phyloP scores from a whole-genome alignment of 1,140 invertebrate species.

The Ladona fulva region DNA sequence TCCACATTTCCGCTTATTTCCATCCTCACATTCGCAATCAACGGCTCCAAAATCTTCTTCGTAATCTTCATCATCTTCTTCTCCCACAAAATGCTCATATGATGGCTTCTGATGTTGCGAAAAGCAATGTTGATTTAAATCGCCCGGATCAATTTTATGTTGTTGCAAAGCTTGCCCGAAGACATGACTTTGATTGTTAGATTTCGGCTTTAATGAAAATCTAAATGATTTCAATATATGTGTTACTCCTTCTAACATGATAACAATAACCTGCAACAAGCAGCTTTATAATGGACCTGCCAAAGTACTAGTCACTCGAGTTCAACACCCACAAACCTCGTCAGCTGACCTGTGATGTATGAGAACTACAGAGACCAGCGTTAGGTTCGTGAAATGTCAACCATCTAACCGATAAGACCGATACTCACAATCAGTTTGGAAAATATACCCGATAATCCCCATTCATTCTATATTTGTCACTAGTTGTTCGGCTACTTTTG shows the following conservation, averaged over 20 bases:
- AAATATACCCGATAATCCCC: too few species aligned
- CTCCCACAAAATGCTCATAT: background rate
- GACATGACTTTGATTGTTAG: background rate
- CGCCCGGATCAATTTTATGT: background rate
- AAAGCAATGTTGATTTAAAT: background rate
- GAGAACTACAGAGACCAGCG: background rate
- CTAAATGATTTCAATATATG: background rate
- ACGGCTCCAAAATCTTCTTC: background rate
- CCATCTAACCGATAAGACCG: too few species aligned
- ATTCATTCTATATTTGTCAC: too few species aligned
- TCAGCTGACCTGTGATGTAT: background rate
- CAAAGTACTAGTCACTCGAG: background rate
- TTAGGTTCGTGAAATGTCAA: too few species aligned
- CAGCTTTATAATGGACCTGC: too few species aligned
- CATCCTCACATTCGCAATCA: background rate
- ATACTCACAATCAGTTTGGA: too few species aligned
- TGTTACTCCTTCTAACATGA: background rate
- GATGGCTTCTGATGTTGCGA: background rate
- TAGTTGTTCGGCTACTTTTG: too few species aligned
- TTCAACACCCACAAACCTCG: background rate
- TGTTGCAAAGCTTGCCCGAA: background rate
- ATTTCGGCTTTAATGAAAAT: background rate
- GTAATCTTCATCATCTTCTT: background rate
- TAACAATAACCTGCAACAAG: background rate
- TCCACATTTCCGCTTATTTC: background rate